phyloP scores from a whole-genome alignment of 2,888 invertebrate genomes.

The Cheilosia variabilis region DNA sequence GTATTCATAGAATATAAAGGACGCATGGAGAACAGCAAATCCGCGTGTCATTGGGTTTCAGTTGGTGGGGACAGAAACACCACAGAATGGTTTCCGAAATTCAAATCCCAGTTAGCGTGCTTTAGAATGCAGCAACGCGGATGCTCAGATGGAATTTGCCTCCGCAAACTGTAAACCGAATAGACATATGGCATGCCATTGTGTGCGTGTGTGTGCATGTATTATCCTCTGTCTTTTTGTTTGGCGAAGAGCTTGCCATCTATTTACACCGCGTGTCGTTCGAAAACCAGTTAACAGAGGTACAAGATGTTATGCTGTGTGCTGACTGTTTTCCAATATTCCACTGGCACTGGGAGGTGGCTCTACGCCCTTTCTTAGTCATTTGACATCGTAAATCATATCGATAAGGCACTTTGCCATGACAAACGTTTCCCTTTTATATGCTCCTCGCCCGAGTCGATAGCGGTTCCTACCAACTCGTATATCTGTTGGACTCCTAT shows the following conservation, averaged over 20 bases:
- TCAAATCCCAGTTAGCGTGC: constrained; percentile 7
- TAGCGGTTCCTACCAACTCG: background rate
- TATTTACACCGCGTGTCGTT: background rate
- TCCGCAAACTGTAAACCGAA: background rate
- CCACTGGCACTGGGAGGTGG: background rate
- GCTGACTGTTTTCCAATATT: background rate
- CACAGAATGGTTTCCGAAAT: constrained; percentile 1
- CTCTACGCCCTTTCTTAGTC: constrained; percentile 8
- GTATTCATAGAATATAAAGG: background rate
- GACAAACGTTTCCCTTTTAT: background rate
- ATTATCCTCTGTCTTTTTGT: background rate
- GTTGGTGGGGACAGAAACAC: background rate
- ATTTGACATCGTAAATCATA: constrained; percentile 19
- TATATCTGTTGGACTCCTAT: background rate
- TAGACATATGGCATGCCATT: background rate
- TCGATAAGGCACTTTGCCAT: constrained; percentile 4
- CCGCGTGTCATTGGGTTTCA: background rate
- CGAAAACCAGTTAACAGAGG: background rate
- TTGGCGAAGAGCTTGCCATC: background rate
- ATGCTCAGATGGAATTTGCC: background rate
- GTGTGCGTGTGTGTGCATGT: background rate
- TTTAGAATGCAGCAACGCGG: background rate
- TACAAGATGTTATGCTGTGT: background rate
- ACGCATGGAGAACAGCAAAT: background rate
- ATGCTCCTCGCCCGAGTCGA: background rate